Percentiles rank a stretch among this genome's conserved stretches.
phyloP scores from a whole-genome alignment of 1,140 invertebrate genomes.

The Chrysoperla carnea region DNA sequence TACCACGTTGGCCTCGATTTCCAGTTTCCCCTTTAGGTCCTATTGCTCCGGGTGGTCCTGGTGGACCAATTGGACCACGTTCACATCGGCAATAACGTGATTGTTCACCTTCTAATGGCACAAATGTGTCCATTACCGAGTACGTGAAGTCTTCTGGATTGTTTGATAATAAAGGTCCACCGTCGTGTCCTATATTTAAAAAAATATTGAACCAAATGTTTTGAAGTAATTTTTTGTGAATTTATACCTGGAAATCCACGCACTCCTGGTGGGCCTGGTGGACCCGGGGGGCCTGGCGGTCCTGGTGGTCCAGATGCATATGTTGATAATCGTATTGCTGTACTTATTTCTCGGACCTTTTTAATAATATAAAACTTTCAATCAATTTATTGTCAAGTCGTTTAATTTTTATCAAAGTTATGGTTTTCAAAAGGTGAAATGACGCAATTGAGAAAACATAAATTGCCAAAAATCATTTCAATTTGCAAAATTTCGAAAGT shows the following conservation, averaged over 20 bases:
- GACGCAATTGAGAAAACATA: too few species aligned
- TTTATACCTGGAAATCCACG: conserved; percentile 22
- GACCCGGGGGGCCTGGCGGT: conserved; percentile 23
- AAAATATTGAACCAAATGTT: too few species aligned
- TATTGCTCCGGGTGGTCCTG: conserved; percentile 34
- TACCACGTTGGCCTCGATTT: conserved; percentile 30
- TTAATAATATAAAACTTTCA: conserved; percentile 6
- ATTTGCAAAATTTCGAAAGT: conserved; percentile 2
- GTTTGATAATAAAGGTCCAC: conserved; percentile 3
- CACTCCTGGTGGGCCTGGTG: conserved; percentile 20
- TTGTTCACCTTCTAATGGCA: conserved; percentile 16
- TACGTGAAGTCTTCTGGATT: conserved; percentile 18
- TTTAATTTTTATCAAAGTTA: too few species aligned
- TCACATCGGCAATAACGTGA: conserved; percentile 31
- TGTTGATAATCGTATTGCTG: conserved; percentile 34
- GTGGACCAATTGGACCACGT: conserved; percentile 35
- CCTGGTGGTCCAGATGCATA: conserved; percentile 31
- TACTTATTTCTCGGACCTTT: conserved; percentile 34
- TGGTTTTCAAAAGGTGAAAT: too few species aligned
- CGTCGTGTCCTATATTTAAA: conserved; percentile 2
- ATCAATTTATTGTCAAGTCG: too few species aligned
- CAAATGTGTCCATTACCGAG: conserved; percentile 32
- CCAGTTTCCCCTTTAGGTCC: conserved; percentile 37
- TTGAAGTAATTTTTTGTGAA: too few species aligned
- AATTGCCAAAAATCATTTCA: not conserved